A percentile compares a stretch with the other conserved stretches of the same genome.
Conservation (phyloP, 2,888 invertebrate species). For the Opisthograptis luteolata region DNA sequence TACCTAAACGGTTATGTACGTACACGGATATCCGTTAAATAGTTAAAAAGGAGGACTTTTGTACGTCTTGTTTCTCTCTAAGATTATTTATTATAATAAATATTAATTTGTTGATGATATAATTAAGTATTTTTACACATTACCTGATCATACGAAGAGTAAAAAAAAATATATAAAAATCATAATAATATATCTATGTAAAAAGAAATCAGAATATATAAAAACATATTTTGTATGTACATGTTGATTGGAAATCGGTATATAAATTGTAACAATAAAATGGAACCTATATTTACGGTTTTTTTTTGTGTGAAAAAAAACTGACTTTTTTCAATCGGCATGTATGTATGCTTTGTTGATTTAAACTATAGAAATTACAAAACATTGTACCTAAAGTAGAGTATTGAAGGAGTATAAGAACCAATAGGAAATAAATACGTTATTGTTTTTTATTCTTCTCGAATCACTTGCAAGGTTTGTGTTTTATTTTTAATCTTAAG, state of each 20-base stretch:
- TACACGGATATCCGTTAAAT: conserved; percentile 63
- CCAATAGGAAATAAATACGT: conserved; percentile 83
- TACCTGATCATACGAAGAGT: conserved; percentile 78
- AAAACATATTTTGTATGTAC: conserved; percentile 71
- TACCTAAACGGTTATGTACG: conserved; percentile 60
- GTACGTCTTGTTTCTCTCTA: conserved; percentile 77
- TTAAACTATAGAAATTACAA: conserved; percentile 70
- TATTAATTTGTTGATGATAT: conserved; percentile 78
- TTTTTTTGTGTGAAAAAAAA: conserved; percentile 30
- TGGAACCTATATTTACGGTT: conserved; percentile 25
- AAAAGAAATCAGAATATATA: conserved; percentile 70
- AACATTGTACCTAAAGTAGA: conserved; percentile 81
- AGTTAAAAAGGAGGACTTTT: conserved; percentile 52
- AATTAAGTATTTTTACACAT: conserved; percentile 82
- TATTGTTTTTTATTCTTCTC: conserved; percentile 83
- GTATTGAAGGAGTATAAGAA: conserved; percentile 72
- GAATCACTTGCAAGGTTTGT: conserved; percentile 79
- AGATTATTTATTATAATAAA: conserved; percentile 77
- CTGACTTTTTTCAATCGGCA: conserved; percentile 51
- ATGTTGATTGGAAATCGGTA: conserved; percentile 54
- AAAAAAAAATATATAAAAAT: conserved; percentile 70
- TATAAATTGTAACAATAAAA: conserved; percentile 19
- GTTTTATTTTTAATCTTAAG: conserved; percentile 75
- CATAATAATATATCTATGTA: conserved; percentile 71
- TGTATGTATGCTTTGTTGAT: conserved; percentile 74